phyloP scores from a whole-genome alignment of 2,113 vertebrate species.

The Pseudorhombus dupliciocellatus region DNA sequence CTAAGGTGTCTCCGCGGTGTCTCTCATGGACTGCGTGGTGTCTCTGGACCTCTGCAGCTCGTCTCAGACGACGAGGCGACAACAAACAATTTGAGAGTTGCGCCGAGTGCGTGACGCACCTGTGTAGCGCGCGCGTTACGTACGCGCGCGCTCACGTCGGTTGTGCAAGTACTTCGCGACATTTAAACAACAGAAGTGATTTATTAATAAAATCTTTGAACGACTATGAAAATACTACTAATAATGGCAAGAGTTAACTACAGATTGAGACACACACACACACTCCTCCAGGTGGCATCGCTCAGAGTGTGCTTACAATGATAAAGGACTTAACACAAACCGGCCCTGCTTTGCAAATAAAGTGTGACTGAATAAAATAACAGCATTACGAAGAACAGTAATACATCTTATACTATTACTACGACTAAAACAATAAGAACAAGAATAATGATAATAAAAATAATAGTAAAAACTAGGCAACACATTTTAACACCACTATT shows the following conservation, averaged over 20 bases:
- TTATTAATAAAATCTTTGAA: not conserved
- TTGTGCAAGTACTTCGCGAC: not conserved
- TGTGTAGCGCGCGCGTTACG: slow-evolving; percentile 33
- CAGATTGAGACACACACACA: too few species aligned
- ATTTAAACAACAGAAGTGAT: not conserved
- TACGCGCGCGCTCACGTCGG: slow-evolving; percentile 19
- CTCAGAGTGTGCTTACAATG: too few species aligned
- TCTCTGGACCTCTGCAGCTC: not conserved
- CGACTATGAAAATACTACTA: not conserved
- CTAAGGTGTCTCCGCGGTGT: too few species aligned
- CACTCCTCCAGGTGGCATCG: too few species aligned
- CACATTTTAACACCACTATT: not conserved
- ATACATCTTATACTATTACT: not conserved
- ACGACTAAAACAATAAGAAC: not conserved
- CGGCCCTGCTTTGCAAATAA: too few species aligned
- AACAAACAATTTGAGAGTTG: slow-evolving; percentile 60
- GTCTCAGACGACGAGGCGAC: not conserved
- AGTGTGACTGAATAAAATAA: too few species aligned
- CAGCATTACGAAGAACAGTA: not conserved
- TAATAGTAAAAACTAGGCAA: not conserved
- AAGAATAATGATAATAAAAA: not conserved
- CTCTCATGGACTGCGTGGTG: too few species aligned
- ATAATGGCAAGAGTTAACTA: not conserved
- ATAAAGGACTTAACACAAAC: not conserved
- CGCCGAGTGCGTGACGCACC: slow-evolving; percentile 21